Conservation (phyloP, 2,797 vertebrate species). For the Chiloscyllium punctatum region DNA sequence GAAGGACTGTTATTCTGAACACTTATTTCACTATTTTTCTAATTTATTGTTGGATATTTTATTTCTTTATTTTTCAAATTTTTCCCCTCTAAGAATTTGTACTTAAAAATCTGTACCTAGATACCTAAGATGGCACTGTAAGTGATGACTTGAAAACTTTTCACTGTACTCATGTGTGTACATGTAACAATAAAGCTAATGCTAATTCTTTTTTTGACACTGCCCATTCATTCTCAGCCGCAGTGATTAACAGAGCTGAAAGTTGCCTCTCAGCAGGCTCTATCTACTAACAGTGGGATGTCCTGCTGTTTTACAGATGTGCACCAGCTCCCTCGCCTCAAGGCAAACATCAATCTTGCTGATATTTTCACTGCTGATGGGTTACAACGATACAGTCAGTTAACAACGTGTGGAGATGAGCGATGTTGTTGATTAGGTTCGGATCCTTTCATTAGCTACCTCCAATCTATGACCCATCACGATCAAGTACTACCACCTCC, state of each 20-base stretch:
- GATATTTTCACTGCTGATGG: background rate
- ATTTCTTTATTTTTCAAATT: too few relatives aligned
- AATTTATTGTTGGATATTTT: too few relatives aligned
- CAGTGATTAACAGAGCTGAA: background rate
- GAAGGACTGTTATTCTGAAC: too few relatives aligned
- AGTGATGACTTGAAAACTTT: too few relatives aligned
- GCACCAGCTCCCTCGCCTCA: background rate
- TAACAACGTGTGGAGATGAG: background rate
- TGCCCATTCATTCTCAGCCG: background rate
- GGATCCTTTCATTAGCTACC: background rate
- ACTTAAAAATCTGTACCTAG: too few relatives aligned
- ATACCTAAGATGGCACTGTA: too few relatives aligned
- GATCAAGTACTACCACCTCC: background rate
- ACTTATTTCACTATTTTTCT: too few relatives aligned
- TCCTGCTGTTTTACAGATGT: constrained; percentile 5
- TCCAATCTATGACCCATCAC: background rate
- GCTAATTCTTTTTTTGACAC: too few relatives aligned
- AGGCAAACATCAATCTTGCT: background rate
- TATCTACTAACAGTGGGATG: background rate
- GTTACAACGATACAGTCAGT: background rate
- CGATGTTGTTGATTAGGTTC: background rate
- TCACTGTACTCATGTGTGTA: too few relatives aligned
- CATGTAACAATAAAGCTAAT: too few relatives aligned
- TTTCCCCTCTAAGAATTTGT: too few relatives aligned
- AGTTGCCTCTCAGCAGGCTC: background rate